Percentiles rank a stretch among this genome's conserved stretches.
Evolutionary conservation across 1,140 invertebrate genomes (phyloP).

Genomic region (Maniola jurtina): DNA sequence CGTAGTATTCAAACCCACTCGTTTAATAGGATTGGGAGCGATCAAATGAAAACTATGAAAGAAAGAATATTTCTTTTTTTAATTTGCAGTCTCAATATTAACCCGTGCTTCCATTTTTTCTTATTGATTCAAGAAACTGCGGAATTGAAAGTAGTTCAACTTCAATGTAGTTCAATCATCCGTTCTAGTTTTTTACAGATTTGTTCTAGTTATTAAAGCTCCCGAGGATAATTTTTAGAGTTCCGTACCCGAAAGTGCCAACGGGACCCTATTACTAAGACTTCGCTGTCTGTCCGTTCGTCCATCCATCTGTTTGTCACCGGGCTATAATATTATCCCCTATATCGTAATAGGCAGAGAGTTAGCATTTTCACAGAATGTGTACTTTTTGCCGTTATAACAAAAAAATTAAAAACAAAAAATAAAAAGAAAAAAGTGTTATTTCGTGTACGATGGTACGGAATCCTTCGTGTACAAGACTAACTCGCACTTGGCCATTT

Average conservation of each 20-base stretch:
- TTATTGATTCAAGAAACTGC: constrained; percentile 4
- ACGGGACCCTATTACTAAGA: too few species aligned
- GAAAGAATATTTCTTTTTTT: not conserved
- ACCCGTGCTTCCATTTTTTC: not conserved
- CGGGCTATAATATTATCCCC: too few species aligned
- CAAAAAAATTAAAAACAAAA: too few species aligned
- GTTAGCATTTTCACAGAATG: too few species aligned
- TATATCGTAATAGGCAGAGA: too few species aligned
- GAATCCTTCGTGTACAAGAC: too few species aligned
- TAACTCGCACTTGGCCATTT: too few species aligned
- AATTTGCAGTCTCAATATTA: not conserved
- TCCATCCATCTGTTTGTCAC: too few species aligned
- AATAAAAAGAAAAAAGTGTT: too few species aligned
- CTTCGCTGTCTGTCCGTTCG: too few species aligned
- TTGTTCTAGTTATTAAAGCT: not conserved
- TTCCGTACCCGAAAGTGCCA: not conserved
- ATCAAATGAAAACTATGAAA: not conserved
- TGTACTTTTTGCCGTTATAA: too few species aligned
- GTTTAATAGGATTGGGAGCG: not conserved
- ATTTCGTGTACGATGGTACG: too few species aligned
- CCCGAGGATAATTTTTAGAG: not conserved
- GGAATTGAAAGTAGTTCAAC: constrained; percentile 3
- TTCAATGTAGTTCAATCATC: not conserved
- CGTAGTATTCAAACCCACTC: not conserved
- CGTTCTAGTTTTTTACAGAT: constrained; percentile 2